Evolutionary conservation across 2,888 invertebrate genomes (phyloP).

Genomic region (Caradrina clavipalpis): DNA sequence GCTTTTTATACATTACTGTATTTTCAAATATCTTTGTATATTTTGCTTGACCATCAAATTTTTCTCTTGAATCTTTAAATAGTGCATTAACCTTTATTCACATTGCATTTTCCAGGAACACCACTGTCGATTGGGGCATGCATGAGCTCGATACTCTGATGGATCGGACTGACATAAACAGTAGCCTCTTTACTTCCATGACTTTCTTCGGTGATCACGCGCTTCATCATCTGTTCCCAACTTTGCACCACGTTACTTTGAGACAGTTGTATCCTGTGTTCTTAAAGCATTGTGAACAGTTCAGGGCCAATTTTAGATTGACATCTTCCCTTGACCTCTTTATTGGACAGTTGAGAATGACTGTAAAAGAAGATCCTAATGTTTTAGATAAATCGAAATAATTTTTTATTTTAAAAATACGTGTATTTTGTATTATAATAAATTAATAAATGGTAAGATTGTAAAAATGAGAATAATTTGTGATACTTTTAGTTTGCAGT

Average conservation of each 20-base stretch:
- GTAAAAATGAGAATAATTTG: too few relatives aligned
- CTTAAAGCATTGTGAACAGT: constrained; percentile 92
- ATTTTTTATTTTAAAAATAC: background rate
- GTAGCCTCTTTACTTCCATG: constrained; percentile 92
- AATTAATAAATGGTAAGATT: too few relatives aligned
- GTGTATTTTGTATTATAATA: too few relatives aligned
- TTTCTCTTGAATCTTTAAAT: background rate
- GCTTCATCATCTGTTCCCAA: constrained; percentile 95
- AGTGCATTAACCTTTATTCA: background rate
- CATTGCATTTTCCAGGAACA: constrained; percentile 77
- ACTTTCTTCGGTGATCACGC: constrained; percentile 95
- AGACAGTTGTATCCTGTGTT: constrained; percentile 92
- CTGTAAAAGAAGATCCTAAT: constrained; percentile 75
- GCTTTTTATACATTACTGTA: background rate
- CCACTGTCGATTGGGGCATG: constrained; percentile 93
- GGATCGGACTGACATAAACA: constrained; percentile 93
- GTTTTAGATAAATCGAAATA: constrained; percentile 44
- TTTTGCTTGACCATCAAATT: too few relatives aligned
- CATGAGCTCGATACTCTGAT: constrained; percentile 94
- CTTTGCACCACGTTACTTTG: constrained; percentile 94
- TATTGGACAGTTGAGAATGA: constrained; percentile 80
- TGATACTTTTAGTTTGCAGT: too few relatives aligned
- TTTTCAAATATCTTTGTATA: too few relatives aligned
- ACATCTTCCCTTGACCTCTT: constrained; percentile 79
- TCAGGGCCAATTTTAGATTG: constrained; percentile 88